Evolutionary conservation across 1,140 invertebrate species (phyloP), one percentile per base, ranked within the genome.

Genomic region (Melitaea cinxia): DNA sequence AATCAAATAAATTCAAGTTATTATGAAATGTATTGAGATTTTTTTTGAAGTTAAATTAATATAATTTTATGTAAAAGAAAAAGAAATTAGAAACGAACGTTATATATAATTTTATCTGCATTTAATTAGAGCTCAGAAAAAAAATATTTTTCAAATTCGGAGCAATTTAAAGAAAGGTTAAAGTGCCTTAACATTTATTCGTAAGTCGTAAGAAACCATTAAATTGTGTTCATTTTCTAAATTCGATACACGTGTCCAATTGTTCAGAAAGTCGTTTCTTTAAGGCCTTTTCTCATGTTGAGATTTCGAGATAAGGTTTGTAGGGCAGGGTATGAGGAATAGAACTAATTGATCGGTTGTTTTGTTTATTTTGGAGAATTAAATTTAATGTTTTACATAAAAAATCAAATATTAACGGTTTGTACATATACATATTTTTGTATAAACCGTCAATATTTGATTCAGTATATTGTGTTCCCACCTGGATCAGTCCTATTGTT

Each of bases 141-240:
- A 15, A 19, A 42, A 42, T 37, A 9, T 57, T 23, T 37, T 57
- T 35, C 24, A 35, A 57, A 42, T 57, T 57, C 24, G 33, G 30
- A 17, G 0, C 35, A 42, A 12, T 12, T 17, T 57, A 28, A 42
- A 17, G 54, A 57, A 57, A 57, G 54, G 54, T 57, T 57, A 57
- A 57, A 57, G 54, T 42, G 37, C 7, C 37, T 14, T 28, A 45
- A 21, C 37, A 45, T 57, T 57, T 57, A 42, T 15, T 47, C 9
- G 4, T 7, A 21, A 17, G 6, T 47, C 9, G 4, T 7, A 21
- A 17, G 6, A 17, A 47, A 47, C 19, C 10, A 23, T 47, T 1
- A n/a, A 47, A 10, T 17, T 47, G 19, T 47, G n/a, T 47, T 47
- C 14, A 24, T 10, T 23, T 0, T 12, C 15, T n/a, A 23, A 47